Evolutionary conservation across 2,113 vertebrate genomes (phyloP).

Genomic region (Piprites chloris): DNA sequence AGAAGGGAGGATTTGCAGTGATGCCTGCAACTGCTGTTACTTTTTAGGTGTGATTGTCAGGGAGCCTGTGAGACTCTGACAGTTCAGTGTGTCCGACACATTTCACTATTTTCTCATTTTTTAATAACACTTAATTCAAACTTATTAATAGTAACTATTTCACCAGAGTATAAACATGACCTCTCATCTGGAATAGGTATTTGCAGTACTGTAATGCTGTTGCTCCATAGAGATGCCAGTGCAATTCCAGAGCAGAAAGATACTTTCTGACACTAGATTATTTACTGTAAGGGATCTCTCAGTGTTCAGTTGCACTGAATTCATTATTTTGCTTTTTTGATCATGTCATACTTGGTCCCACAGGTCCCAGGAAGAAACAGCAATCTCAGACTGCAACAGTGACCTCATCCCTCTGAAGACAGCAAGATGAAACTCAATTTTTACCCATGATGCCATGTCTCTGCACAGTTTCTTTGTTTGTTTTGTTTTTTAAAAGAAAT

Average conservation of each 20-base stretch:
- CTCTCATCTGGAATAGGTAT: not conserved
- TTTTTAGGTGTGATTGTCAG: not conserved
- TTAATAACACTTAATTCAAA: not conserved
- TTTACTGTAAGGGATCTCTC: not conserved
- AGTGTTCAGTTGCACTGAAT: not conserved
- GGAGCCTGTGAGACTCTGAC: not conserved
- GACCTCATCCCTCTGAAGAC: not conserved
- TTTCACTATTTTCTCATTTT: not conserved
- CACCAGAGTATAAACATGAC: not conserved
- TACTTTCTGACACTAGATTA: not conserved
- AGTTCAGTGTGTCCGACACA: fast-evolving
- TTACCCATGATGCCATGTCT: not conserved
- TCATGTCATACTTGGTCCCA: not conserved
- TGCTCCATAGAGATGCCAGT: not conserved
- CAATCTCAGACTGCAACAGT: not conserved
- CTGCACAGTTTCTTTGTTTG: not conserved
- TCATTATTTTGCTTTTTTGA: not conserved
- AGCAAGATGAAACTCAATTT: not conserved
- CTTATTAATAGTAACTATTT: not conserved
- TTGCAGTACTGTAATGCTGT: not conserved
- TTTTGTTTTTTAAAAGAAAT: not conserved
- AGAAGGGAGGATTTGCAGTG: not conserved
- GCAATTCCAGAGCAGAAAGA: not conserved
- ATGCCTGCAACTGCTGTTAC: not conserved
- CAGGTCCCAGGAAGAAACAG: not conserved